Evolutionary conservation across 2,888 invertebrate genomes (phyloP), one percentile per base, ranked within the genome.

Genomic region (Temnothorax unifasciatus): DNA sequence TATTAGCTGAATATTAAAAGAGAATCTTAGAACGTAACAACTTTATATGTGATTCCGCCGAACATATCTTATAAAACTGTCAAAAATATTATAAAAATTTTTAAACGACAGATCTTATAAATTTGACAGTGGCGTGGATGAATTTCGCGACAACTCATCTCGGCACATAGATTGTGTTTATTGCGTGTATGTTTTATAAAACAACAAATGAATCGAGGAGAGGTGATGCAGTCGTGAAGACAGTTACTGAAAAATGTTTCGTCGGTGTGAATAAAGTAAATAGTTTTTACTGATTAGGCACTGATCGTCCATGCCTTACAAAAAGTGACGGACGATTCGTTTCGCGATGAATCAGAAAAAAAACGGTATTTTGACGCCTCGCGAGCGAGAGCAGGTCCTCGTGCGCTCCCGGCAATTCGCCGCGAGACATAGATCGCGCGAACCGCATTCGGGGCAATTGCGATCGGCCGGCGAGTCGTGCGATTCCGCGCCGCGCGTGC

Each of bases 351-450:
- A 41, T 5, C 34, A 41, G 29, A 77, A 77, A 77, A 29, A 29
- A 54, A 79, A 25, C n/a, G 59, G 38, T 50, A 81, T 81, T 79
- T 79, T 18, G 47, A 59, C 59, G 59, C 47, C 9, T 41, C 3
- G 13, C 50, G 34, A 50, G 18, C 41, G 38, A 77, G 66, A 66
- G 47, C 25, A 54, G 9, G 13, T 1, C 9, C 71, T 34, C 57
- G 54, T 29, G 41, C 15, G 57, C 44, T 3, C 13, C 13, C 71
- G 25, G 69, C 52, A 82, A 88, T 82, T 75, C 77, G 66, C 66
- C 61, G 64, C 66, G 83, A 85, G 41, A 87, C 63, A 89, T 87
- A 66, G 85, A 69, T 89, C 83, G 77, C 76, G 64, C 63, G 86
- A 63, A 61, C 79, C 85, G 85, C 87, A 79, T 68, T 77, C 85